These are phyloP conservation scores for Mionectes olivaceus DNA, from an alignment of 2,797 vertebrate species.

Conservation along the genomic window DNA sequence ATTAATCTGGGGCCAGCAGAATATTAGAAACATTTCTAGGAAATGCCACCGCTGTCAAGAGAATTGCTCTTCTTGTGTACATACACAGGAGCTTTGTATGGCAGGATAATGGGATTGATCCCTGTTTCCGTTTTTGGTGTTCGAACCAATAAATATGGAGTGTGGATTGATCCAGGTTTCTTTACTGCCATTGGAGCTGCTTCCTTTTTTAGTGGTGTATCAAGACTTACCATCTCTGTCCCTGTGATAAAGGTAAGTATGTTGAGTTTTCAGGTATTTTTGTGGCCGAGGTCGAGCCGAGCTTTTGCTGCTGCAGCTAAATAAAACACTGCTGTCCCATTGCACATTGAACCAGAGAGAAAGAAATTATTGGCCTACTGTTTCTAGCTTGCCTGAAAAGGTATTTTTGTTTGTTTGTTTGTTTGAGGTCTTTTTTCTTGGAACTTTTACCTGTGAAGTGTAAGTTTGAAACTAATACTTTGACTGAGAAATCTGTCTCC, in stretches of 20 bases:
- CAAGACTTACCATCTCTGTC: constrained; percentile 52
- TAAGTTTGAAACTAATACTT: not conserved
- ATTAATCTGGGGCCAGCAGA: not conserved
- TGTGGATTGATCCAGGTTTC: constrained; percentile 60
- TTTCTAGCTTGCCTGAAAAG: not conserved
- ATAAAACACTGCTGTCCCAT: not conserved
- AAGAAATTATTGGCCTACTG: not conserved
- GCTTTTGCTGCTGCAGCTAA: not conserved
- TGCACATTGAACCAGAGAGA: not conserved
- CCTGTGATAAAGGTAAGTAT: constrained; percentile 55
- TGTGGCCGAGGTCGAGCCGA: not conserved
- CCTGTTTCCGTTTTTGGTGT: constrained; percentile 50
- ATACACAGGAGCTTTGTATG: constrained; percentile 55
- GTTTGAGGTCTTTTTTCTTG: not conserved
- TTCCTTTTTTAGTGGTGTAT: constrained; percentile 57
- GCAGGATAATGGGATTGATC: constrained; percentile 43
- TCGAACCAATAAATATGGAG: constrained; percentile 9
- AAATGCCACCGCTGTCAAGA: not conserved
- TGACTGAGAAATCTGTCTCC: not conserved
- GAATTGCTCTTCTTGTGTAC: not conserved
- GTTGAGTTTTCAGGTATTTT: not conserved
- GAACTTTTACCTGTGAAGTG: not conserved
- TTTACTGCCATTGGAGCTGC: constrained; percentile 57
- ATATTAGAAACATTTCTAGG: not conserved
- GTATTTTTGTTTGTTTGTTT: not conserved